A percentile compares a stretch with the other conserved stretches of the same genome.
phyloP scores from a whole-genome alignment of 2,113 vertebrate genomes.

The Chelonoidis abingdonii region DNA sequence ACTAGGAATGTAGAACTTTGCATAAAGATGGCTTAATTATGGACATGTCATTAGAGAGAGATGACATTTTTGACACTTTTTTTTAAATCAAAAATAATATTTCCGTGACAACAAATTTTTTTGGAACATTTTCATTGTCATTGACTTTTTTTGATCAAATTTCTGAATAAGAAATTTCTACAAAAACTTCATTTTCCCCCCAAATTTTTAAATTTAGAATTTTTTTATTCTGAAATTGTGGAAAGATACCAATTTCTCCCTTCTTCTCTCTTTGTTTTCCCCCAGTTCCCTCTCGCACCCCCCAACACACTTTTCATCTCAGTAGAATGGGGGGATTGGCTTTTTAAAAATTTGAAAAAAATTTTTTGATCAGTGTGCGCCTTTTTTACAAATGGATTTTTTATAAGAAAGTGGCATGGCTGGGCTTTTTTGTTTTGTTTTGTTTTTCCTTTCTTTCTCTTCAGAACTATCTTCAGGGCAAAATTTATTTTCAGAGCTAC shows the following conservation, averaged over 20 bases:
- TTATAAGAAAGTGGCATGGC: background rate
- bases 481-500: background rate
- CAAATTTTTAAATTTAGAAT: background rate
- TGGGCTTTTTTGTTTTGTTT: background rate
- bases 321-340: background rate
- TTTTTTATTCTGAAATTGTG: background rate
- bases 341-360: background rate
- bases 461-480: slow-evolving; percentile 33
- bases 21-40: background rate
- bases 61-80: too few species aligned
- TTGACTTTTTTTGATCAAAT: too few species aligned
- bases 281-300: fast-evolving
- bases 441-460: background rate
- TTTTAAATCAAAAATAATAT: background rate
- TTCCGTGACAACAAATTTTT: background rate
- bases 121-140: background rate
- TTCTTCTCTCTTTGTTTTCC: background rate
- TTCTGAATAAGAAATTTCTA: background rate
- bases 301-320: background rate
- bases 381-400: background rate
- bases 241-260: background rate
- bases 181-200: background rate
- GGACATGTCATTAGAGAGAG: background rate
- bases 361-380: background rate
- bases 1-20: background rate